These are phyloP conservation scores for Channa argus DNA, from an alignment of 2,113 vertebrate species.

Conservation along the genomic window DNA sequence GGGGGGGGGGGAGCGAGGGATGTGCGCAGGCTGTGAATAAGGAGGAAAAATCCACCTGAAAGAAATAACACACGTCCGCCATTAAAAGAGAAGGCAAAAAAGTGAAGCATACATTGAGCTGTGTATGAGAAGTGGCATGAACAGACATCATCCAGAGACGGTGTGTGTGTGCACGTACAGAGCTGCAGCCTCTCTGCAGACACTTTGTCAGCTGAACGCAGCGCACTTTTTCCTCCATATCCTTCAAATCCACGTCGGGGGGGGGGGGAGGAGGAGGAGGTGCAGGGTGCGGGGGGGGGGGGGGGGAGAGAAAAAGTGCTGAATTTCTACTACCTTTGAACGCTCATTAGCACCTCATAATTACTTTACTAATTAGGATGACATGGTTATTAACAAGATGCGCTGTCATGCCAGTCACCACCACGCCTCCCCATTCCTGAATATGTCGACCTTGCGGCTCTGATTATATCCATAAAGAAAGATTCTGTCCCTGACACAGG, in stretches of 20 bases:
- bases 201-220: slow-evolving; percentile 45
- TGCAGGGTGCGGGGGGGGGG: too few relatives aligned
- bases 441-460: slow-evolving; percentile 61
- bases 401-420: slow-evolving; percentile 84
- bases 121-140: slow-evolving; percentile 36
- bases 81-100: not conserved
- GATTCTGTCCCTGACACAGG: slow-evolving; percentile 20
- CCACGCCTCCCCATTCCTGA: slow-evolving; percentile 79
- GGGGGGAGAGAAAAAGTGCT: slow-evolving; percentile 54
- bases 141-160: slow-evolving; percentile 23
- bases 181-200: slow-evolving; percentile 29
- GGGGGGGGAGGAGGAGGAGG: too few relatives aligned
- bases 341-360: slow-evolving; percentile 95
- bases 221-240: slow-evolving; percentile 23
- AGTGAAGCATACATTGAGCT: slow-evolving; percentile 26
- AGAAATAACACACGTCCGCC: slow-evolving; percentile 16
- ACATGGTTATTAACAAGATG: slow-evolving; percentile 88
- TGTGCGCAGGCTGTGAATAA: slow-evolving; percentile 18
- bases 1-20: not conserved
- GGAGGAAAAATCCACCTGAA: slow-evolving; percentile 36
- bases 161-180: not conserved
- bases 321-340: slow-evolving; percentile 86
- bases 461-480: slow-evolving; percentile 29
- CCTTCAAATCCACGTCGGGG: slow-evolving; percentile 43
- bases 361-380: slow-evolving; percentile 93